A percentile compares a stretch with the other conserved stretches of the same genome.
Evolutionary conservation across 2,888 invertebrate species (phyloP).

Genomic region (Rhamphomyia laevipes): DNA sequence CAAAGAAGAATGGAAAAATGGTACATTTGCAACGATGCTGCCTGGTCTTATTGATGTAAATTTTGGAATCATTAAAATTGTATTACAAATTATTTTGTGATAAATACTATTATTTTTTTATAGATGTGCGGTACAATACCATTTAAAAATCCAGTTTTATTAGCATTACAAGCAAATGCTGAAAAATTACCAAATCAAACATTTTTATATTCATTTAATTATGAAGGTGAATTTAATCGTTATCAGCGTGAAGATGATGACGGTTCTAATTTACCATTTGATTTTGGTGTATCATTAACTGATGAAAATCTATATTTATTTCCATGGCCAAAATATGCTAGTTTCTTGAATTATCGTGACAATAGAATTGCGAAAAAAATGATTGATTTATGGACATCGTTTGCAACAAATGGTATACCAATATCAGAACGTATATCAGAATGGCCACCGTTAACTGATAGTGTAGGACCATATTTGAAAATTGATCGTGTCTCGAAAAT

Average conservation of each 20-base stretch:
- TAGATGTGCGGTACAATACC: slow-evolving; percentile 39
- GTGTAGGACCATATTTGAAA: slow-evolving; percentile 34
- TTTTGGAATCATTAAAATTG: slow-evolving; percentile 3
- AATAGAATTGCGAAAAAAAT: slow-evolving; percentile 37
- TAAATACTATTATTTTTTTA: not conserved
- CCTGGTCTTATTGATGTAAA: slow-evolving; percentile 42
- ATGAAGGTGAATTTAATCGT: slow-evolving; percentile 36
- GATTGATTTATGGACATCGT: slow-evolving; percentile 37
- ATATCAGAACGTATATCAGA: slow-evolving; percentile 21
- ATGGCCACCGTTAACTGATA: slow-evolving; percentile 31
- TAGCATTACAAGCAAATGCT: slow-evolving; percentile 36
- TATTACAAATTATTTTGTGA: not conserved
- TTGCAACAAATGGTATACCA: slow-evolving; percentile 31
- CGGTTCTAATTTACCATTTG: slow-evolving; percentile 34
- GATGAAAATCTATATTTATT: slow-evolving; percentile 48
- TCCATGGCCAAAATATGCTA: slow-evolving; percentile 31
- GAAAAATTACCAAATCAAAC: slow-evolving; percentile 32
- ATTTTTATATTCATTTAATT: slow-evolving; percentile 42
- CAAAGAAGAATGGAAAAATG: slow-evolving; percentile 28
- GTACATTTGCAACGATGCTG: slow-evolving; percentile 36
- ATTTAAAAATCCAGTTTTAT: slow-evolving; percentile 39
- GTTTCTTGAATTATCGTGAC: slow-evolving; percentile 31
- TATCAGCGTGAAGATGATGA: slow-evolving; percentile 32
- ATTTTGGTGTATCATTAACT: slow-evolving; percentile 44
- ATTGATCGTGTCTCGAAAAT: slow-evolving; percentile 25